Evolutionary conservation across 2,888 invertebrate species (phyloP), one percentile per base, ranked within the genome.

Genomic region (Cheilosia vulpina): DNA sequence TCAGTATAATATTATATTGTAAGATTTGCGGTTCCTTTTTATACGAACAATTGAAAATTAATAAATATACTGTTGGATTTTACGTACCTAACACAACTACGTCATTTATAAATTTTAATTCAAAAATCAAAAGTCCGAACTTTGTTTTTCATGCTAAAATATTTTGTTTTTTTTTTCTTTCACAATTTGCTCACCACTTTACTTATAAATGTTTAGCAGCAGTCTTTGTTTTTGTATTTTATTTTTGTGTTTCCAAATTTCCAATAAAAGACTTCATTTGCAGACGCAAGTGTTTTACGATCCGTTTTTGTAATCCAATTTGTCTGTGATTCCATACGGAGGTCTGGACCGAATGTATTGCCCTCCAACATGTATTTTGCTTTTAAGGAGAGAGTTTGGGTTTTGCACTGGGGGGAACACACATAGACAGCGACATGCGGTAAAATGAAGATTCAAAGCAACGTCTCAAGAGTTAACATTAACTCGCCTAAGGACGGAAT

Each of bases 61-160:
- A 4, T 47, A 13, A 45, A 31, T 47, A 45, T 57, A 45, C n/a
- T 50, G n/a, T 60, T 50, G 19, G 13, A 45, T 58, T 58, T 58
- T 71, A 71, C 69, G 38, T 71, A 58, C 58, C 50, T 58, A 13
- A 76, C 53, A 68, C 58, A 53, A 24, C 11, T 68, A 58, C 17
- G 66, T 43, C 45, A 45, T 50, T 57, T 27, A 43, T 53, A 62
- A 47, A 43, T 47, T 31, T 66, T 50, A 66, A 50, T 76, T 66
- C 76, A 57, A 76, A 58, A 66, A 60, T 17, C 66, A 66, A 65
- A 76, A 45, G 57, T 76, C 76, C 45, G 43, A 52, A 45, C 55
- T 17, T 31, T 73, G 55, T 38, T 55, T 43, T 45, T 55, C 27
- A 24, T 24, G 24, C 24, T 24, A 3, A 24, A 24, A 24, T 62